Conservation (phyloP, 1,140 invertebrate genomes). For the Dolichoris vasculosae region DNA sequence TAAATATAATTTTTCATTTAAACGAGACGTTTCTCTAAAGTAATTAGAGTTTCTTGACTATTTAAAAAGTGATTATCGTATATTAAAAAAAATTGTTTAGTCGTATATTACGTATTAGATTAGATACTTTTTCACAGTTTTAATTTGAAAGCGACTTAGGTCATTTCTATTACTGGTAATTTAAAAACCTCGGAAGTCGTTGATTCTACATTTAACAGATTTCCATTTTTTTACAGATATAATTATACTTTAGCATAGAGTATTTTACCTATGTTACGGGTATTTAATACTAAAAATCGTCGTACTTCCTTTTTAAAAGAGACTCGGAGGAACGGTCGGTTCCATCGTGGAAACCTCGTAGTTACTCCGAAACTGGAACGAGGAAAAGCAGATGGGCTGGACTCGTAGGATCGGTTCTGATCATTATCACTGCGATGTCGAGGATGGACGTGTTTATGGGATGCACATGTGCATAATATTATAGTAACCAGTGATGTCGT, state of each 20-base stretch:
- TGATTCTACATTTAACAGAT: background rate
- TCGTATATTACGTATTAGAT: background rate
- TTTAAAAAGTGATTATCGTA: no score
- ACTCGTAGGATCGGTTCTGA: slow-evolving; percentile 44
- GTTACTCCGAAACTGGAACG: background rate
- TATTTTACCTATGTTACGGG: background rate
- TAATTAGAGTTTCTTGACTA: background rate
- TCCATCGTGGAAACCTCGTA: background rate
- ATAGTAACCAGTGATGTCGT: slow-evolving; percentile 53
- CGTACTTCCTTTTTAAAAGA: background rate
- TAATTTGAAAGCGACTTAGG: background rate
- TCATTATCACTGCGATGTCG: slow-evolving; percentile 62
- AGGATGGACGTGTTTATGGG: slow-evolving; percentile 72
- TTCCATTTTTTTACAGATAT: background rate
- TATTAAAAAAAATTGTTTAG: no score
- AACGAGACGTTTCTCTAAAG: no score
- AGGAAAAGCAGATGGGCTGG: background rate
- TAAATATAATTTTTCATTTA: no score
- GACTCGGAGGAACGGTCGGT: background rate
- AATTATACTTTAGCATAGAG: background rate
- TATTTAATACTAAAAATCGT: background rate
- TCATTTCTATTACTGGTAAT: background rate
- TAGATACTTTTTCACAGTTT: background rate
- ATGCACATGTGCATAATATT: slow-evolving; percentile 72
- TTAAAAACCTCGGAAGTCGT: background rate